These are phyloP conservation scores for Chrysolina americana DNA, from an alignment of 2,888 invertebrate species.

Conservation along the genomic window DNA sequence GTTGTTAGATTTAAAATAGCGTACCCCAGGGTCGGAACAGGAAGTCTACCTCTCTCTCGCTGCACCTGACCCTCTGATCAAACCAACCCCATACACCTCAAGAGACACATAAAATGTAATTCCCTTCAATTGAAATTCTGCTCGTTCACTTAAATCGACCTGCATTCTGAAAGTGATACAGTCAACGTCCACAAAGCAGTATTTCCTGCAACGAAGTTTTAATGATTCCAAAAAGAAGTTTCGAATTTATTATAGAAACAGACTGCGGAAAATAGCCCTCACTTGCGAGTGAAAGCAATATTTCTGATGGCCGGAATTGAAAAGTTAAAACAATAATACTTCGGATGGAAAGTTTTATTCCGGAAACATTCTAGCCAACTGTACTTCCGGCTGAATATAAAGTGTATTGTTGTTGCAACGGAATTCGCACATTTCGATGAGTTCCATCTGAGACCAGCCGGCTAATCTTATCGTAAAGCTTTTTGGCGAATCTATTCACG, in stretches of 20 bases:
- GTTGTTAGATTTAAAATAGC: no score
- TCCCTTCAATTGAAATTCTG: background rate
- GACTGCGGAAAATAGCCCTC: constrained; percentile 16
- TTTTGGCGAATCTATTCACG: constrained; percentile 38
- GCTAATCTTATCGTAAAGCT: constrained; percentile 38
- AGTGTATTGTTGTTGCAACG: constrained; percentile 26
- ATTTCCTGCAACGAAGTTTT: constrained; percentile 3
- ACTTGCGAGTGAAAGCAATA: constrained; percentile 11
- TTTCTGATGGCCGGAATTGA: constrained; percentile 29
- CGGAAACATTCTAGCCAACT: constrained; percentile 27
- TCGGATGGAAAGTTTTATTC: constrained; percentile 35
- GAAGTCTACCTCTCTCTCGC: background rate
- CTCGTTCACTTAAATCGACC: background rate
- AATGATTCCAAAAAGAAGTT: constrained; percentile 25
- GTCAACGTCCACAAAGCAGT: background rate
- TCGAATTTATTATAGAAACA: constrained; percentile 23
- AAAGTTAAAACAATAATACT: constrained; percentile 40
- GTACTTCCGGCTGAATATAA: constrained; percentile 12
- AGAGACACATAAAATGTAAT: background rate
- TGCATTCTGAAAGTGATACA: background rate
- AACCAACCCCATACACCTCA: background rate
- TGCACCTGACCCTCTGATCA: background rate
- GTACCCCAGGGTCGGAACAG: no score
- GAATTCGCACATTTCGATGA: constrained; percentile 32
- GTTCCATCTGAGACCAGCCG: constrained; percentile 32